These are phyloP conservation scores for Lepidostoma basale DNA, from an alignment of 1,140 invertebrate species.

Conservation along the genomic window DNA sequence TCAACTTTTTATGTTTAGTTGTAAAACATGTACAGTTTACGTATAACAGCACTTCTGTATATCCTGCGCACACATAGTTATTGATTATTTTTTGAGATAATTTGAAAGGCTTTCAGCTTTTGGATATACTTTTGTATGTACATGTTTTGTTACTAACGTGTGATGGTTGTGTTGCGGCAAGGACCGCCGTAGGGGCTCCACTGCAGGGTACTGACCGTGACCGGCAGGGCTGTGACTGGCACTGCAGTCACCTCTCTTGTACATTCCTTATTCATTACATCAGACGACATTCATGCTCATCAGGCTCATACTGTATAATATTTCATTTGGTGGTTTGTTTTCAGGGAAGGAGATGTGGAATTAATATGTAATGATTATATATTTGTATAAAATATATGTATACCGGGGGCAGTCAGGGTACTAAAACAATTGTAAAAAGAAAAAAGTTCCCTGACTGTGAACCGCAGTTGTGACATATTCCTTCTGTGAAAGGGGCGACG, in stretches of 20 bases:
- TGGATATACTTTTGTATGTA: slow-evolving; percentile 60
- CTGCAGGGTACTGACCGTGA: slow-evolving; percentile 37
- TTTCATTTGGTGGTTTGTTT: slow-evolving; percentile 59
- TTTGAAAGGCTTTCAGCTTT: slow-evolving; percentile 63
- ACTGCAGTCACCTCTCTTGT: slow-evolving; percentile 45
- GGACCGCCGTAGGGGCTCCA: slow-evolving; percentile 46
- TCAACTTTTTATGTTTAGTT: slow-evolving; percentile 62
- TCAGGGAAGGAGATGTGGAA: slow-evolving; percentile 58
- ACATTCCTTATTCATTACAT: slow-evolving; percentile 41
- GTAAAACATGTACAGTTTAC: slow-evolving; percentile 65
- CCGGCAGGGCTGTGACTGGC: slow-evolving; percentile 39
- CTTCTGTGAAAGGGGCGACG: slow-evolving; percentile 64
- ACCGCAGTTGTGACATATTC: slow-evolving; percentile 64
- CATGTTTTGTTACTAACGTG: slow-evolving; percentile 65
- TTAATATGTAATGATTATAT: slow-evolving; percentile 43
- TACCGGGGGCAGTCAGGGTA: slow-evolving; percentile 55
- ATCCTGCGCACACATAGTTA: slow-evolving; percentile 57
- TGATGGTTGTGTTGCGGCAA: slow-evolving; percentile 51
- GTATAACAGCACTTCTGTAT: slow-evolving; percentile 62
- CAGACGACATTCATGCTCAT: slow-evolving; percentile 55
- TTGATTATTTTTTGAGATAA: slow-evolving; percentile 61
- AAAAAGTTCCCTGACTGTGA: slow-evolving; percentile 58
- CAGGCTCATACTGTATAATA: slow-evolving; percentile 47
- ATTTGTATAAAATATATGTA: slow-evolving; percentile 54
- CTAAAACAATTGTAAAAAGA: slow-evolving; percentile 39